Percentiles rank a stretch among this genome's conserved stretches.
Evolutionary conservation across 1,140 invertebrate species (phyloP).

Genomic region (Steinernema khuongi): DNA sequence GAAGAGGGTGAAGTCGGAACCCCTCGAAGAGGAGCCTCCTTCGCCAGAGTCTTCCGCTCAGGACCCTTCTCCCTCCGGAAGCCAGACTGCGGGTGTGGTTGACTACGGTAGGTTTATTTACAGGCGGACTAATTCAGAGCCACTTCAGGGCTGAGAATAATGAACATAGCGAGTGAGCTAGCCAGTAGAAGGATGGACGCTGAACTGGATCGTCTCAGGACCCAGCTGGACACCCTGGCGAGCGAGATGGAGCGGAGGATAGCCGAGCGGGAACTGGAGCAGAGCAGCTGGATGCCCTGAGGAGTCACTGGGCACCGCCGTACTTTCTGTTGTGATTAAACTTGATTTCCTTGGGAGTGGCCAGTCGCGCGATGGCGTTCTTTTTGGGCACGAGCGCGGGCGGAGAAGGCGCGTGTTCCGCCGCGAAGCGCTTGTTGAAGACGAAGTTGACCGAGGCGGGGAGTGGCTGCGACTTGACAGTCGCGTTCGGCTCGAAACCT

Average conservation of each 20-base stretch:
- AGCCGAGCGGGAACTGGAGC: neutral
- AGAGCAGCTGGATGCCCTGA: neutral
- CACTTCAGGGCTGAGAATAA: neutral
- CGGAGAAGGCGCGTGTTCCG: neutral
- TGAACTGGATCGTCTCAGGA: neutral
- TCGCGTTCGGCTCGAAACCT: neutral
- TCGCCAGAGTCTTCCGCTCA: neutral
- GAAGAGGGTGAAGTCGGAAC: neutral
- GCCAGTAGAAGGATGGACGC: neutral
- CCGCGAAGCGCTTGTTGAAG: neutral
- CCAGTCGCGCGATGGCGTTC: neutral
- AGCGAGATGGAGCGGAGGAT: neutral
- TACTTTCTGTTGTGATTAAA: conserved; percentile 1
- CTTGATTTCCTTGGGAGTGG: neutral
- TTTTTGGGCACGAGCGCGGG: neutral
- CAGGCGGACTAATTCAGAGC: neutral
- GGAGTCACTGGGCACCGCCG: neutral
- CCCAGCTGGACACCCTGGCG: neutral
- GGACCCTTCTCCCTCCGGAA: neutral
- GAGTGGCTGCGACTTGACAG: neutral
- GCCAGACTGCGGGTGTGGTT: neutral
- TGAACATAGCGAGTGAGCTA: neutral
- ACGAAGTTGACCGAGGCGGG: neutral
- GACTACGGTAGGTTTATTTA: neutral
- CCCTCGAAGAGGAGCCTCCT: neutral